Base-by-base conservation (phyloP, 1,140 invertebrate genomes). In the Macrostomum lignano region DNA sequence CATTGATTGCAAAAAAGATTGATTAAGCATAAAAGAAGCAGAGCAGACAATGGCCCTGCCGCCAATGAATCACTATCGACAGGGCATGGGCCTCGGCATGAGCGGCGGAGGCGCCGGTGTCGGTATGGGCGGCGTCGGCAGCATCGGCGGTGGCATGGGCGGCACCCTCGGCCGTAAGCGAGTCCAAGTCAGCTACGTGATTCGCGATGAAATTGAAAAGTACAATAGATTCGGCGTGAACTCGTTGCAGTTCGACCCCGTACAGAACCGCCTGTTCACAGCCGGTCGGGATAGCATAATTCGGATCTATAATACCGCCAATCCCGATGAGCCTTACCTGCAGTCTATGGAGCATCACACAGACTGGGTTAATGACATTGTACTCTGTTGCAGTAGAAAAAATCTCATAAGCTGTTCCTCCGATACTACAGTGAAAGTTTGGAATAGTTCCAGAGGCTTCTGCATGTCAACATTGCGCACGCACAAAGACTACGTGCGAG, bases 401-500 rank as follows among this genome's bases (percentile, higher is more conserved):
- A 84, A 91, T n/a, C n/a, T n/a, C n/a, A n/a, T n/a, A n/a, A n/a
- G n/a, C n/a, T n/a, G n/a, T n/a, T n/a, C n/a, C n/a, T n/a, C n/a
- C n/a, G 91, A 98, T 55, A 94, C 86, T 24, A 98, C 88, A 22
- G 82, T 98, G 0, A 98, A 98, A 65, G 78, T 98, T 32, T 98
- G 88, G 91, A 96, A 94, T 63, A 81, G 84, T 10, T 79, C 88
- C 40, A 94, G 94, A 67, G 86, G 84, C n/a, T 91, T 91, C 51
- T 55, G 55, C 40, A 55, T 59, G 51, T 55, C 53, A 14, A 59
- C 56, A n/a, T 58, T 98, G 40, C 62, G 86, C 38, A 94, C 86
- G 20, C 88, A 98, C 52, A 35, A 65, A 60, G 91, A 98, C 52
- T 96, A 94, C 61, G 91, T 98, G 3, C 78, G 91, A 57, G 79